Percentiles rank a stretch among this genome's conserved stretches.
phyloP scores from a whole-genome alignment of 2,797 vertebrate genomes.

The Ctenopoma multispine region DNA sequence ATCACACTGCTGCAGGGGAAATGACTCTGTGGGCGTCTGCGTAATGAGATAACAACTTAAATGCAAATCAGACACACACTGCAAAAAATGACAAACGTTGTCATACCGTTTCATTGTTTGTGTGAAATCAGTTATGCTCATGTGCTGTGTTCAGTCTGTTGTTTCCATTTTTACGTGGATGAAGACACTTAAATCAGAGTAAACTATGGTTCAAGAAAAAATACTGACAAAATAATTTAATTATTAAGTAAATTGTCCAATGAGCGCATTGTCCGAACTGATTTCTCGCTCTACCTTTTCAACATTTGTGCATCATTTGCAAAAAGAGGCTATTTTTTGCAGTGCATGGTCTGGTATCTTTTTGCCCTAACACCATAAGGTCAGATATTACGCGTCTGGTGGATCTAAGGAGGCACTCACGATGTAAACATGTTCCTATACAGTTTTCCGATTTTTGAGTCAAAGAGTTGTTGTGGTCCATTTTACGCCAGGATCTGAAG shows the following conservation, averaged over 20 bases:
- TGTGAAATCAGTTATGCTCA: not conserved
- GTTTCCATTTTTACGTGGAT: not conserved
- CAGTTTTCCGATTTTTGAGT: not conserved
- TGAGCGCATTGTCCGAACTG: not conserved
- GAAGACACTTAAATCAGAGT: not conserved
- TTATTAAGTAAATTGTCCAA: not conserved
- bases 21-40: conserved; percentile 19
- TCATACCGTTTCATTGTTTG: not conserved
- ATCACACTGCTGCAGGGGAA: conserved; percentile 11
- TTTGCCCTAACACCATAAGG: not conserved
- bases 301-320: not conserved
- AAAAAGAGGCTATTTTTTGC: not conserved
- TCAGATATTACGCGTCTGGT: not conserved
- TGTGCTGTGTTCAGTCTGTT: not conserved
- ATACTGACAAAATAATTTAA: not conserved
- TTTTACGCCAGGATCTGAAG: not conserved
- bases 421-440: not conserved
- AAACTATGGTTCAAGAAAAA: not conserved
- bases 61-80: conserved; percentile 42
- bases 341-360: not conserved
- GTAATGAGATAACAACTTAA: conserved; percentile 29
- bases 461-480: not conserved
- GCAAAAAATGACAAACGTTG: conserved; percentile 27
- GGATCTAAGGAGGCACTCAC: not conserved
- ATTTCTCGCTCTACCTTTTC: not conserved